phyloP scores from a whole-genome alignment of 1,140 invertebrate genomes.

The Drosophila nasuta region DNA sequence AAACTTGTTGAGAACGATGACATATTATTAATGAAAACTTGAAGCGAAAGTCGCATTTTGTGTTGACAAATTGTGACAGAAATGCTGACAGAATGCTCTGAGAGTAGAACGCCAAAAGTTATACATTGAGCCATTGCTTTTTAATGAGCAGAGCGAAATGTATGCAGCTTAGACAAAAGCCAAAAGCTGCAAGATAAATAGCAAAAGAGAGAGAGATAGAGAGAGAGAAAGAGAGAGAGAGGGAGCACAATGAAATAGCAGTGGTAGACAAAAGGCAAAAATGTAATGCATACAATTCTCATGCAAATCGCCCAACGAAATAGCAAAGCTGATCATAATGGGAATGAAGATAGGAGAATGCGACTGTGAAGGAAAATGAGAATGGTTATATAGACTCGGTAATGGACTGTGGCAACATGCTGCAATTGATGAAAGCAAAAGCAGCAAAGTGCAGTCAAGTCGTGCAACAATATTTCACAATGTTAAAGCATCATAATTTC shows the following conservation, averaged over 20 bases:
- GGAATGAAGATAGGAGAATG: not conserved
- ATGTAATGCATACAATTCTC: slow-evolving; percentile 52
- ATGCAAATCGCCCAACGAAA: slow-evolving; percentile 54
- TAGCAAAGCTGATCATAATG: slow-evolving; percentile 39
- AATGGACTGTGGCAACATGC: slow-evolving; percentile 18
- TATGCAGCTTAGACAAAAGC: slow-evolving; percentile 31
- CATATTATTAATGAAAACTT: slow-evolving; percentile 67
- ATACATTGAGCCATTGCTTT: slow-evolving; percentile 36
- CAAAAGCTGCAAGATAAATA: slow-evolving; percentile 38
- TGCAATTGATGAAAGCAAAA: slow-evolving; percentile 22
- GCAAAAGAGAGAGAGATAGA: slow-evolving; percentile 3
- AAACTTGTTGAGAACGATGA: slow-evolving; percentile 44
- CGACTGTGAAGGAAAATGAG: slow-evolving; percentile 14
- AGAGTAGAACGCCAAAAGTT: slow-evolving; percentile 39
- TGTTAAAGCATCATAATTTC: slow-evolving; percentile 63
- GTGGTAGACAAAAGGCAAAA: slow-evolving; percentile 12
- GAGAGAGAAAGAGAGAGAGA: not conserved
- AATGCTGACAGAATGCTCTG: slow-evolving; percentile 40
- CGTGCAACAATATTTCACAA: slow-evolving; percentile 52
- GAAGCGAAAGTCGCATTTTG: slow-evolving; percentile 3
- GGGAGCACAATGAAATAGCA: not conserved
- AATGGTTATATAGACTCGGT: slow-evolving; percentile 1
- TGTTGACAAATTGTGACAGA: slow-evolving; percentile 36
- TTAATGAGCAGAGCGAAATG: slow-evolving; percentile 44
- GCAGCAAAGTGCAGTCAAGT: slow-evolving; percentile 14